These are phyloP conservation scores for Lepas anatifera DNA, from an alignment of 2,888 invertebrate species.

Conservation along the genomic window DNA sequence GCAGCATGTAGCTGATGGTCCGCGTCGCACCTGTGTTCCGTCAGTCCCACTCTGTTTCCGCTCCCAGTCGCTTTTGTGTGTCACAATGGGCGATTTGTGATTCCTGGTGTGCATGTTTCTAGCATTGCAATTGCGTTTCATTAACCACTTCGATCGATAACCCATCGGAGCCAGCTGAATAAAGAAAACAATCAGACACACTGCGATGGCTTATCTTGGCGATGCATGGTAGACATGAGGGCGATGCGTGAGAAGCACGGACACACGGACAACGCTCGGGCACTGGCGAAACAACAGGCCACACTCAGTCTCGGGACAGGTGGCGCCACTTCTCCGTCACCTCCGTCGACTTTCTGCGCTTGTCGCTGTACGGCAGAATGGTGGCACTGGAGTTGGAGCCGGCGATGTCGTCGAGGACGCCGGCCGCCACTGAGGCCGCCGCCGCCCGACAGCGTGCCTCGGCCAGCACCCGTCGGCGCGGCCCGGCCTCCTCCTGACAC, in stretches of 20 bases:
- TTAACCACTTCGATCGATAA: constrained; percentile 2
- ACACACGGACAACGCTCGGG: too few relatives aligned
- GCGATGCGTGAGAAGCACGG: too few relatives aligned
- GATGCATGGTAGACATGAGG: too few relatives aligned
- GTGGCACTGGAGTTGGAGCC: background rate
- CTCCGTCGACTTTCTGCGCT: background rate
- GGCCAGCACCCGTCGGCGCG: background rate
- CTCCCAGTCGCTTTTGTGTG: too few relatives aligned
- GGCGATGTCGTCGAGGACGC: background rate
- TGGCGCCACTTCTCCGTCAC: constrained; percentile 6
- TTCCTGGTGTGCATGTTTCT: too few relatives aligned
- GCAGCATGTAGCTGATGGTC: too few relatives aligned
- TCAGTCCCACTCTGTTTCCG: background rate
- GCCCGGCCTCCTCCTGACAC: background rate
- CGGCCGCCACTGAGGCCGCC: background rate
- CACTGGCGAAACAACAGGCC: too few relatives aligned
- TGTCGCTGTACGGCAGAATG: background rate
- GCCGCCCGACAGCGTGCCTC: background rate
- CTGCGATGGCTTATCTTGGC: too few relatives aligned
- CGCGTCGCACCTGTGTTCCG: constrained; percentile 38
- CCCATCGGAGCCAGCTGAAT: constrained; percentile 1
- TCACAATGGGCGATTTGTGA: too few relatives aligned
- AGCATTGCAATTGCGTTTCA: background rate
- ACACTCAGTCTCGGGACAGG: background rate
- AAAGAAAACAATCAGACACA: too few relatives aligned